Conservation (phyloP, 2,797 vertebrate species). For the Sorex maritimensis region DNA sequence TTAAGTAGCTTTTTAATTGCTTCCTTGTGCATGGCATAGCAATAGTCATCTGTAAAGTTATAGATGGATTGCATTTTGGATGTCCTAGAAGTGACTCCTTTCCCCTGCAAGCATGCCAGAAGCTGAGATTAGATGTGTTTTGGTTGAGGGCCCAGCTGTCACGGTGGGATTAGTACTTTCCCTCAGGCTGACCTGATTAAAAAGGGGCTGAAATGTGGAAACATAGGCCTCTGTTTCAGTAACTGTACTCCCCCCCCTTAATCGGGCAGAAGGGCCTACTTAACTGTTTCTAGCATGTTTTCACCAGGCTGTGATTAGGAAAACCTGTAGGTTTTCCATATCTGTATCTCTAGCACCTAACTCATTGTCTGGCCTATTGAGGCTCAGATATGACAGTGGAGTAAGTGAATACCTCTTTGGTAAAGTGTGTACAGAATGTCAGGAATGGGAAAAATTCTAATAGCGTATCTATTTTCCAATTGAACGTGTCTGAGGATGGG, state of each 20-base stretch:
- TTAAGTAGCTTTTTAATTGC: constrained; percentile 82
- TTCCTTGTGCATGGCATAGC: constrained; percentile 82
- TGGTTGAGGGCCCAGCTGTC: constrained; percentile 79
- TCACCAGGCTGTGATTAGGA: not conserved
- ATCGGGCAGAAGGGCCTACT: not conserved
- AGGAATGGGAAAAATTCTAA: constrained; percentile 50
- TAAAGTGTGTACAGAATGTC: constrained; percentile 15
- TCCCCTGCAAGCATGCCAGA: constrained; percentile 70
- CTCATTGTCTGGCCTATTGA: not conserved
- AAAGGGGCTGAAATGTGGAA: constrained; percentile 46
- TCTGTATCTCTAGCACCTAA: not conserved
- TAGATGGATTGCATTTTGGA: constrained; percentile 68
- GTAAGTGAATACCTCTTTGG: not conserved
- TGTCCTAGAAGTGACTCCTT: constrained; percentile 79
- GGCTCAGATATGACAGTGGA: not conserved
- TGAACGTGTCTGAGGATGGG: constrained; percentile 5
- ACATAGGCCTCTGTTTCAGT: not conserved
- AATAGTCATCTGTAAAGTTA: constrained; percentile 77
- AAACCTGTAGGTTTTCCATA: not conserved
- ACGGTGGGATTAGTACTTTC: constrained; percentile 70
- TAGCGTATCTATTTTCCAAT: not conserved
- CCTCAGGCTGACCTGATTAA: constrained; percentile 69
- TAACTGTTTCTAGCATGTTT: not conserved
- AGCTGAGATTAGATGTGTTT: constrained; percentile 75
- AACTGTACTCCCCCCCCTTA: constrained; percentile 33